phyloP scores from a whole-genome alignment of 2,797 vertebrate species.

The Carapus acus region DNA sequence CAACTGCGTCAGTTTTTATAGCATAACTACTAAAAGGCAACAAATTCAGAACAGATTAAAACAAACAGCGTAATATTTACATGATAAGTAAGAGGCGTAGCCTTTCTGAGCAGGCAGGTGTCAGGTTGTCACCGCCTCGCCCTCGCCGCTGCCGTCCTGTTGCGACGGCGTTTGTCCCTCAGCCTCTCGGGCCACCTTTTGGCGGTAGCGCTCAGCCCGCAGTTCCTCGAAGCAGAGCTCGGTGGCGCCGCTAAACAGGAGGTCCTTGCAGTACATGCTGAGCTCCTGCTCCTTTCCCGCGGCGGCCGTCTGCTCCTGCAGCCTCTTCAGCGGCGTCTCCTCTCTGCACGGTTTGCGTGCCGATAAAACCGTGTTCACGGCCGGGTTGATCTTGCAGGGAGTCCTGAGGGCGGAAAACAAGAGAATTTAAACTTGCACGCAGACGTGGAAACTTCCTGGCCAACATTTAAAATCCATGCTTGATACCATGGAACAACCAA shows the following conservation, averaged over 20 bases:
- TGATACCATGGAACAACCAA: no score
- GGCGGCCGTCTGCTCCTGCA: conserved; percentile 79
- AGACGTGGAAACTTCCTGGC: background rate
- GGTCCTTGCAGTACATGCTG: conserved; percentile 92
- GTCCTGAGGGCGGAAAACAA: conserved; percentile 70
- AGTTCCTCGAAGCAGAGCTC: conserved; percentile 97
- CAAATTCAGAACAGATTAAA: no score
- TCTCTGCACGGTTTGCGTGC: conserved; percentile 78
- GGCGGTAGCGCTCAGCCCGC: conserved; percentile 83
- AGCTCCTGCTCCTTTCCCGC: conserved; percentile 72
- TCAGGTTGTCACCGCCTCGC: no score
- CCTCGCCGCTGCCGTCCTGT: no score
- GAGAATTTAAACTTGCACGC: background rate
- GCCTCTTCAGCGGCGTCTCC: conserved; percentile 82
- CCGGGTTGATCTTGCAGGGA: conserved; percentile 90
- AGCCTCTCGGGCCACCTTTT: conserved; percentile 60
- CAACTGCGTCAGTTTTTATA: no score
- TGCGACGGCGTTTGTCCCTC: background rate
- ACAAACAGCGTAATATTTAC: no score
- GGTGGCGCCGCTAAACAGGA: conserved; percentile 82
- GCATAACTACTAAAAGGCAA: no score
- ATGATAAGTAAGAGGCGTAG: no score
- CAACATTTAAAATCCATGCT: no score
- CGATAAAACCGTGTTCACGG: conserved; percentile 82
- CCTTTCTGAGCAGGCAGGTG: background rate